These are phyloP conservation scores for Drosophila miranda DNA, from an alignment of 1,140 invertebrate species.

Conservation along the genomic window DNA sequence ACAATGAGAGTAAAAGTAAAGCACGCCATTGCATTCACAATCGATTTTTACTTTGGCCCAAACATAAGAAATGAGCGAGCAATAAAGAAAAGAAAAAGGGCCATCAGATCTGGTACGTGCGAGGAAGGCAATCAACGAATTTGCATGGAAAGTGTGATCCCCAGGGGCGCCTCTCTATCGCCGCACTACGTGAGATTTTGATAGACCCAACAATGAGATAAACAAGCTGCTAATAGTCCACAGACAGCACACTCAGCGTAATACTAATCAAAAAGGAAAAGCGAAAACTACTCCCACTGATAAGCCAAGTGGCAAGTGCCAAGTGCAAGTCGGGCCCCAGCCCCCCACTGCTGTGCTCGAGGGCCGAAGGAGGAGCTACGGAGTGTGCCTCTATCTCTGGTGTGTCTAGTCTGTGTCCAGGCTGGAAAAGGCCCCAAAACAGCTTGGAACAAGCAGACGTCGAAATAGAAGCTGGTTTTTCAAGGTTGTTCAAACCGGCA, in stretches of 20 bases:
- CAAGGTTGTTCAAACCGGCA: constrained; percentile 54
- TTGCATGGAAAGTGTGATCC: constrained; percentile 48
- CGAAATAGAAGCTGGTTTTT: constrained; percentile 64
- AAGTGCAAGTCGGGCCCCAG: constrained; percentile 1
- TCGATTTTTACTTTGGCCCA: constrained; percentile 60
- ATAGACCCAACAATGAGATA: constrained; percentile 61
- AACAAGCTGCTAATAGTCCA: constrained; percentile 35
- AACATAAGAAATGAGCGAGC: background rate
- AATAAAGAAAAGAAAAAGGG: constrained; percentile 10
- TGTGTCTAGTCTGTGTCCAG: constrained; percentile 11
- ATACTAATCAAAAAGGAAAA: constrained; percentile 38
- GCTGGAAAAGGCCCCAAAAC: constrained; percentile 18
- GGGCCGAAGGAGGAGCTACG: constrained; percentile 10
- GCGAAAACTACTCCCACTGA: constrained; percentile 55
- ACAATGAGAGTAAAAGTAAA: constrained; percentile 69
- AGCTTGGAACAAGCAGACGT: constrained; percentile 19
- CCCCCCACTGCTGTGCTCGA: background rate
- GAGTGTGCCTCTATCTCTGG: constrained; percentile 1
- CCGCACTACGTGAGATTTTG: constrained; percentile 72
- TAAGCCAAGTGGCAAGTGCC: constrained; percentile 50
- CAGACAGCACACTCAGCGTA: constrained; percentile 13
- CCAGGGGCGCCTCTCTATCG: constrained; percentile 46
- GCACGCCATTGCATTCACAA: constrained; percentile 58
- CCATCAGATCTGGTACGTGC: constrained; percentile 51
- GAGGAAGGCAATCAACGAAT: constrained; percentile 61